Percentiles rank a stretch among this genome's conserved stretches.
phyloP scores from a whole-genome alignment of 2,888 invertebrate species.

The Nymphalis c-album region DNA sequence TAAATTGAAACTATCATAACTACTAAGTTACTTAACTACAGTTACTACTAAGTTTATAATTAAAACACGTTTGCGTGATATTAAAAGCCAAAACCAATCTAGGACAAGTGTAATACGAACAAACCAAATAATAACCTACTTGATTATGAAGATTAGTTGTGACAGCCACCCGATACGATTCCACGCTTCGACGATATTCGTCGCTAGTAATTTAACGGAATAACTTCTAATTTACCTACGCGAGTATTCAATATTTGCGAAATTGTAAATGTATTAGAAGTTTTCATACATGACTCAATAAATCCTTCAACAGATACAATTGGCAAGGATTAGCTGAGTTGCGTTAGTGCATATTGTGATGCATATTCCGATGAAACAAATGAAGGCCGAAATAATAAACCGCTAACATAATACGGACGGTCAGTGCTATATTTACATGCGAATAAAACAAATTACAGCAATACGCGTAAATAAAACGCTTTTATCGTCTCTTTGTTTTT shows the following conservation, averaged over 20 bases:
- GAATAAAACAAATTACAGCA: conserved; percentile 34
- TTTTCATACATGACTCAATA: conserved; percentile 30
- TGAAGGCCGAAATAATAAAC: conserved; percentile 40
- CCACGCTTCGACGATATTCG: conserved; percentile 5
- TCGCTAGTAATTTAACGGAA: conserved; percentile 21
- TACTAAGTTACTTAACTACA: no score
- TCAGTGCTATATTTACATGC: conserved; percentile 31
- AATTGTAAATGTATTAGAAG: conserved; percentile 20
- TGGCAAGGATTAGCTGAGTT: conserved; percentile 36
- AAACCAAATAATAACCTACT: conserved; percentile 16
- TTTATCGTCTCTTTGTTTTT: conserved; percentile 1
- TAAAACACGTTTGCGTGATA: not conserved
- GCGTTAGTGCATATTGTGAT: conserved; percentile 38
- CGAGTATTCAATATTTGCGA: conserved; percentile 8
- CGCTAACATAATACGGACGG: conserved; percentile 35
- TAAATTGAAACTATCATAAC: no score
- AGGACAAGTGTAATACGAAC: conserved; percentile 1
- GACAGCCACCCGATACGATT: conserved; percentile 21
- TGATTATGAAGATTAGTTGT: conserved; percentile 13
- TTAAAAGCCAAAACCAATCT: conserved; percentile 13
- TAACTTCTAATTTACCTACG: conserved; percentile 10
- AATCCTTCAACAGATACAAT: conserved; percentile 36
- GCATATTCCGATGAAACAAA: conserved; percentile 36
- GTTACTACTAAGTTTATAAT: no score
- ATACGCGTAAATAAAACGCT: not conserved